Conservation (phyloP, 2,888 invertebrate genomes). For the Protula sp. region DNA sequence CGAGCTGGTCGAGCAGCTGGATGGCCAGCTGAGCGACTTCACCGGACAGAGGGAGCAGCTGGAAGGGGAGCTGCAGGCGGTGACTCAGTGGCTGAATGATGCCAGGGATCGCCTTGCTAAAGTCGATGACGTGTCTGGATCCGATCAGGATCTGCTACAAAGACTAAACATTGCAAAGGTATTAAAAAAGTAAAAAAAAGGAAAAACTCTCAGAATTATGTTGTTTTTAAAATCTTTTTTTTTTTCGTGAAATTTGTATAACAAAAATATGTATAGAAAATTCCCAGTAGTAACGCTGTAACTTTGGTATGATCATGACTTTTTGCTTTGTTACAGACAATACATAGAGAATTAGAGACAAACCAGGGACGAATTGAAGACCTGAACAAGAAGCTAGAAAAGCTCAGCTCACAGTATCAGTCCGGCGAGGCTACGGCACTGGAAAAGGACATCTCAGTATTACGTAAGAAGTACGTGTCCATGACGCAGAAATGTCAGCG, state of each 20-base stretch:
- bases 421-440: constrained; percentile 43
- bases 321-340: too few species aligned
- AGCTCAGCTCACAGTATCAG: constrained; percentile 35
- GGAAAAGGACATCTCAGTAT: constrained; percentile 40
- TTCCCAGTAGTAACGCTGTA: too few species aligned
- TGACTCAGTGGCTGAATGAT: constrained; percentile 38
- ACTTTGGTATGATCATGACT: too few species aligned
- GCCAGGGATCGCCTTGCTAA: constrained; percentile 22
- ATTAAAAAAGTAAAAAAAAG: constrained; percentile 1
- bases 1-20: constrained; percentile 68
- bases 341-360: constrained; percentile 68
- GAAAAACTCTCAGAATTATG: too few species aligned
- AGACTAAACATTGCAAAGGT: constrained; percentile 70
- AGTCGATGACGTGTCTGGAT: constrained; percentile 62
- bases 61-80: constrained; percentile 33
- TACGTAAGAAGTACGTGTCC: constrained; percentile 62
- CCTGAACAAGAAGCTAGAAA: constrained; percentile 66
- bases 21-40: constrained; percentile 66
- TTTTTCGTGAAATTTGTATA: too few species aligned
- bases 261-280: too few species aligned
- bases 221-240: too few species aligned
- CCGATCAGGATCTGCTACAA: constrained; percentile 75
- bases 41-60: constrained; percentile 54
- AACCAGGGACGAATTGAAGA: constrained; percentile 72
- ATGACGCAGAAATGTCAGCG: constrained; percentile 74